These are phyloP conservation scores for Listrodromus nycthemerus DNA, from an alignment of 2,888 invertebrate species.

Conservation along the genomic window DNA sequence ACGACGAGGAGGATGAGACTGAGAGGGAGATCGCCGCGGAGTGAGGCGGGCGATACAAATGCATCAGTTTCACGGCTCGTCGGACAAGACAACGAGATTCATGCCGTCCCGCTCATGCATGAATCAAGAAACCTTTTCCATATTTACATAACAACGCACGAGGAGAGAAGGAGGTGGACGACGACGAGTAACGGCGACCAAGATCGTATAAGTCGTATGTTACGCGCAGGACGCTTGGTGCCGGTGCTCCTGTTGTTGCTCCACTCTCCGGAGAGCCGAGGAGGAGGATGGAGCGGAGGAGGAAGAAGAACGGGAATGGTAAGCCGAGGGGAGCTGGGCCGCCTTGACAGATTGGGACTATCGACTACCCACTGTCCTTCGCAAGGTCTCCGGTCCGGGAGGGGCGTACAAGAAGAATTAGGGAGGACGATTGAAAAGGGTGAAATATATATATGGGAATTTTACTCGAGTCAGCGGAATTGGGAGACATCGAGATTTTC, in stretches of 20 bases:
- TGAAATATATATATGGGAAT: constrained; percentile 48
- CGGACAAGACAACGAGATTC: constrained; percentile 83
- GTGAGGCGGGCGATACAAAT: constrained; percentile 78
- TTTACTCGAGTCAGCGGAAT: constrained; percentile 22
- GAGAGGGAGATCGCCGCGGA: constrained; percentile 67
- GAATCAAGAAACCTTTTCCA: constrained; percentile 83
- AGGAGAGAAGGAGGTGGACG: constrained; percentile 55
- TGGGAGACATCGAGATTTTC: neutral
- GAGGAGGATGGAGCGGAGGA: neutral
- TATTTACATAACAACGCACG: constrained; percentile 83
- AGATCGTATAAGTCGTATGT: constrained; percentile 51
- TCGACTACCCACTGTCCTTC: constrained; percentile 75
- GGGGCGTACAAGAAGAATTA: constrained; percentile 65
- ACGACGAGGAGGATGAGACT: neutral
- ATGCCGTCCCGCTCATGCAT: constrained; percentile 80
- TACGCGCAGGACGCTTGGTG: constrained; percentile 2
- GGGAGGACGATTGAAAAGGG: constrained; percentile 56
- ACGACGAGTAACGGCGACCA: constrained; percentile 29
- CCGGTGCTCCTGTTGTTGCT: constrained; percentile 37
- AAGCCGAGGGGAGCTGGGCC: constrained; percentile 67
- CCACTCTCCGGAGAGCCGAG: constrained; percentile 43
- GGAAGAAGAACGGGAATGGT: constrained; percentile 47
- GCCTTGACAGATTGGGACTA: constrained; percentile 82
- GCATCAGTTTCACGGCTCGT: constrained; percentile 84
- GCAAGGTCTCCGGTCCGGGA: constrained; percentile 51